These are phyloP conservation scores for Recurvirostra avosetta DNA, from an alignment of 2,113 vertebrate species.

Conservation along the genomic window DNA sequence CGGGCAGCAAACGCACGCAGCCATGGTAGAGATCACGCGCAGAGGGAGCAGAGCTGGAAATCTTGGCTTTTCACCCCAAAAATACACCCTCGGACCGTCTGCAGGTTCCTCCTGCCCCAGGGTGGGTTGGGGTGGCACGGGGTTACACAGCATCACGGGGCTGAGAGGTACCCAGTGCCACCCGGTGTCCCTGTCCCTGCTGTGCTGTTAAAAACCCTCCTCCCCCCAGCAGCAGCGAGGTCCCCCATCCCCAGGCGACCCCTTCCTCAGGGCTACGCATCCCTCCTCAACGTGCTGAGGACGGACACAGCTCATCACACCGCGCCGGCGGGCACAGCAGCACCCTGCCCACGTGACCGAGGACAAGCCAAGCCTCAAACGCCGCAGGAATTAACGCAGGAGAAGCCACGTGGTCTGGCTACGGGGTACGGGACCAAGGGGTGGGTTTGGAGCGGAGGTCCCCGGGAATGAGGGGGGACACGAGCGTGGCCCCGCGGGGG, in stretches of 20 bases:
- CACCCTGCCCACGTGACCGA: accelerated
- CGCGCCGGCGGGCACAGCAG: accelerated
- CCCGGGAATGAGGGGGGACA: accelerated
- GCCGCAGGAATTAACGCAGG: not conserved
- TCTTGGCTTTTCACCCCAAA: not conserved
- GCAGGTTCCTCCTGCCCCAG: not conserved
- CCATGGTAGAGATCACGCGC: accelerated
- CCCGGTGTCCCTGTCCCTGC: not conserved
- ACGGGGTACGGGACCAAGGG: not conserved
- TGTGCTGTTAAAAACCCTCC: too few species aligned
- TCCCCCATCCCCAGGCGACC: not conserved
- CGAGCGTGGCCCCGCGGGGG: accelerated
- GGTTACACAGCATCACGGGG: accelerated
- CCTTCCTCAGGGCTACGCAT: accelerated
- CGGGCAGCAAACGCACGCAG: accelerated
- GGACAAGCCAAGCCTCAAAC: not conserved
- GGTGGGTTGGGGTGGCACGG: not conserved
- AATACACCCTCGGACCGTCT: accelerated
- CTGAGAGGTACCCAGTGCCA: not conserved
- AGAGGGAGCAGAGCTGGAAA: not conserved
- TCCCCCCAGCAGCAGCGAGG: too few species aligned
- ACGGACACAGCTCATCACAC: not conserved
- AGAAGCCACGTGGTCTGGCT: accelerated
- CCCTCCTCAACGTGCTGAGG: accelerated
- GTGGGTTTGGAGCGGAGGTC: not conserved